These are phyloP conservation scores for Pteropus alecto DNA, from an alignment of 2,113 vertebrate genomes.

Conservation along the genomic window DNA sequence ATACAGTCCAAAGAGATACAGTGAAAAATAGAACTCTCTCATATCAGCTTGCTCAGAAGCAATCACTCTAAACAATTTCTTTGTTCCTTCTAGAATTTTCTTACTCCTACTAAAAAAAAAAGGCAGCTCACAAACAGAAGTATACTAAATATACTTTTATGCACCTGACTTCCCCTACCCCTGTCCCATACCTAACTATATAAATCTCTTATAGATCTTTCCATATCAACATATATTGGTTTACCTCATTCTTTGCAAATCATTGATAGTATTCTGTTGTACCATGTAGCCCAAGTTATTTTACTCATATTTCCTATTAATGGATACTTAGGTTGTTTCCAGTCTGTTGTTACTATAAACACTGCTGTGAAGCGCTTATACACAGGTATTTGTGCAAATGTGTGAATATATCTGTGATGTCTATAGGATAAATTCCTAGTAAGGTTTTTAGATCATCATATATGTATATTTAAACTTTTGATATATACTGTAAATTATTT, in stretches of 20 bases:
- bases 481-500: neutral
- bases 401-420: neutral
- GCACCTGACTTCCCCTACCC: neutral
- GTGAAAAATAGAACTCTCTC: neutral
- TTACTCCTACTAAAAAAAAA: neutral
- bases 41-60: neutral
- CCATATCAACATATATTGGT: neutral
- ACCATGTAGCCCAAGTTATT: neutral
- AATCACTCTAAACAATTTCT: neutral
- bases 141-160: neutral
- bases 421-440: neutral
- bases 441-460: neutral
- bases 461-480: neutral
- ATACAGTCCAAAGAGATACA: neutral
- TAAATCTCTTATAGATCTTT: neutral
- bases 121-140: neutral
- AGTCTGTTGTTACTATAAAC: neutral
- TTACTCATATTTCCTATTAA: neutral
- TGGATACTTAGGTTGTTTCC: neutral
- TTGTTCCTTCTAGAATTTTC: conserved; percentile 12
- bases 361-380: neutral
- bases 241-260: neutral
- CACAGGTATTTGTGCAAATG: neutral
- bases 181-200: neutral
- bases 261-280: neutral